A percentile compares a stretch with the other conserved stretches of the same genome.
Conservation (phyloP, 2,797 vertebrate genomes). For the Lutjanus campechanus region DNA sequence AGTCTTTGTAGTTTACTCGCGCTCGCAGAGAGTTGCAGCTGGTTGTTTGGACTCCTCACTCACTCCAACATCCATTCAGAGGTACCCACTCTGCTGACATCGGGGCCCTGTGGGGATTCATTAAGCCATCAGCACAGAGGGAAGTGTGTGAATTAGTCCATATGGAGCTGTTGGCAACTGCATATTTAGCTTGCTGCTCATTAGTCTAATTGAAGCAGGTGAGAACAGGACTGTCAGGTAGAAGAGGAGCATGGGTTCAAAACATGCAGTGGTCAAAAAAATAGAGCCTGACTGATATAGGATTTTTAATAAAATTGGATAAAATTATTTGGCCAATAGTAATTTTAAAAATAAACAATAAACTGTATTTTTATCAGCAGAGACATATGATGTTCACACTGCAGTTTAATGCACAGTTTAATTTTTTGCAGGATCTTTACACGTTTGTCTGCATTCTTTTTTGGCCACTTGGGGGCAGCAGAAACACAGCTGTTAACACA, state of each 20-base stretch:
- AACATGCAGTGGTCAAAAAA: background rate
- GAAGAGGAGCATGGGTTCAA: background rate
- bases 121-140: constrained; percentile 39
- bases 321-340: background rate
- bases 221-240: constrained; percentile 4
- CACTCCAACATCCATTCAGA: constrained; percentile 5
- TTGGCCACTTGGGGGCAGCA: background rate
- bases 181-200: constrained; percentile 23
- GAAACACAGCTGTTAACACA: background rate
- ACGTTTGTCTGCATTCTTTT: background rate
- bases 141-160: constrained; percentile 31
- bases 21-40: background rate
- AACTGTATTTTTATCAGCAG: background rate
- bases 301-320: background rate
- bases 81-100: constrained; percentile 20
- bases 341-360: background rate
- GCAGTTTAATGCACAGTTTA: background rate
- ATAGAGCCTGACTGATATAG: background rate
- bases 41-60: background rate
- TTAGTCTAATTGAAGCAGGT: constrained; percentile 42
- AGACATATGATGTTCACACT: background rate
- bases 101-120: constrained; percentile 44
- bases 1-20: background rate
- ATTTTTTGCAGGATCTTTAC: background rate
- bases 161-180: constrained; percentile 31